Evolutionary conservation across 2,113 vertebrate genomes (phyloP).

Genomic region (Pseudonaja textilis): DNA sequence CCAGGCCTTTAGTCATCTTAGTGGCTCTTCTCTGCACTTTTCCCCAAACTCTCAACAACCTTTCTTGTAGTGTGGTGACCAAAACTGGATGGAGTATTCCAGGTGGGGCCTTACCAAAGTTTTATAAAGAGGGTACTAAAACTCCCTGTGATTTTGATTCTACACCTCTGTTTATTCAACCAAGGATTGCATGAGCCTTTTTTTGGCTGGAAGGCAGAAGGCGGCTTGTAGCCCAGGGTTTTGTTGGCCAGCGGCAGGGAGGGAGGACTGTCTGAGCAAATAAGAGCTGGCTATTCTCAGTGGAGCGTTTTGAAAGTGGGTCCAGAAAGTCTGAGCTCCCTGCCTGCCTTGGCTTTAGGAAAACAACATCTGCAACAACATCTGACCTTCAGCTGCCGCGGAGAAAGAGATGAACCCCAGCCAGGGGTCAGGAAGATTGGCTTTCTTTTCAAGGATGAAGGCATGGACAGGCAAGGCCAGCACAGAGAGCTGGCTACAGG

Average conservation of each 20-base stretch:
- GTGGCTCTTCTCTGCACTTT: background rate
- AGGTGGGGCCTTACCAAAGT: background rate
- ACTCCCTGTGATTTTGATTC: background rate
- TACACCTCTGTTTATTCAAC: background rate
- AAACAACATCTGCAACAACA: conserved; percentile 46
- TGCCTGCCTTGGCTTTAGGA: conserved; percentile 50
- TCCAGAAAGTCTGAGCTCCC: conserved; percentile 24
- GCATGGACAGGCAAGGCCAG: background rate
- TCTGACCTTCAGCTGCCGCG: conserved; percentile 54
- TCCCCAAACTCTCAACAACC: background rate
- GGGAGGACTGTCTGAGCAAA: conserved; percentile 53
- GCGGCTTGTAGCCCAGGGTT: conserved; percentile 5
- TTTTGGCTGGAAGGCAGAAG: conserved; percentile 12
- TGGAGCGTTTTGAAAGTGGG: conserved; percentile 36
- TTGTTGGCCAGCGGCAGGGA: conserved; percentile 15
- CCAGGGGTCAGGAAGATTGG: background rate
- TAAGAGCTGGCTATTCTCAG: conserved; percentile 33
- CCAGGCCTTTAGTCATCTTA: background rate
- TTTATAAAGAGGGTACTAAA: background rate
- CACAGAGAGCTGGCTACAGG: background rate
- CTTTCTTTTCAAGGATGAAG: background rate
- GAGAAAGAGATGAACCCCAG: conserved; percentile 23
- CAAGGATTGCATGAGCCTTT: background rate
- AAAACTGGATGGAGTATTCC: background rate
- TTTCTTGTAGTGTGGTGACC: background rate